A percentile compares a stretch with the other conserved stretches of the same genome.
Conservation (phyloP, 2,113 vertebrate species). For the Cheirogaleus medius region DNA sequence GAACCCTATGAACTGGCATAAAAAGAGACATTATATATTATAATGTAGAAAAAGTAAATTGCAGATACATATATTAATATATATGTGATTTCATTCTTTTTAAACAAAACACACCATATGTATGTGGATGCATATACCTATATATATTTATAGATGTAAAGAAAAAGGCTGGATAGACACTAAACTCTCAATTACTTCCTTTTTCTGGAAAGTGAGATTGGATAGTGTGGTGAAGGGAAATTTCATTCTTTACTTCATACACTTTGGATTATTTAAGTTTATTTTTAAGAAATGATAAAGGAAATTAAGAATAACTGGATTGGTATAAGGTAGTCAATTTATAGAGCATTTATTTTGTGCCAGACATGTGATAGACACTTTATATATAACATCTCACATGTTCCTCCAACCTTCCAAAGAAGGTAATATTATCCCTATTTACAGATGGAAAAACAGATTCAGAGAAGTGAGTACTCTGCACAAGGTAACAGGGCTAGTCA, state of each 20-base stretch:
- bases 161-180: background rate
- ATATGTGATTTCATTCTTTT: background rate
- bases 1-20: background rate
- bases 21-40: background rate
- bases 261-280: constrained; percentile 12
- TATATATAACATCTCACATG: background rate
- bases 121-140: background rate
- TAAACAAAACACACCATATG: background rate
- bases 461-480: background rate
- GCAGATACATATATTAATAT: background rate
- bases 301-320: background rate
- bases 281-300: background rate
- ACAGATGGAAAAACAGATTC: background rate
- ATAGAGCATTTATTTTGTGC: background rate
- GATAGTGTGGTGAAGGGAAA: background rate
- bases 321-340: background rate
- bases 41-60: background rate
- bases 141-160: background rate
- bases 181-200: background rate
- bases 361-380: background rate
- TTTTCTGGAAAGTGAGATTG: background rate
- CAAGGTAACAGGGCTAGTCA: background rate
- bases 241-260: background rate
- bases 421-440: background rate
- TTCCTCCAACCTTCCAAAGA: background rate